Evolutionary conservation across 30 jellyfish, hydroid and myxozoan genomes (phyloP), one percentile per base, ranked within the genome.

Genomic region (Hydra vulgaris): DNA sequence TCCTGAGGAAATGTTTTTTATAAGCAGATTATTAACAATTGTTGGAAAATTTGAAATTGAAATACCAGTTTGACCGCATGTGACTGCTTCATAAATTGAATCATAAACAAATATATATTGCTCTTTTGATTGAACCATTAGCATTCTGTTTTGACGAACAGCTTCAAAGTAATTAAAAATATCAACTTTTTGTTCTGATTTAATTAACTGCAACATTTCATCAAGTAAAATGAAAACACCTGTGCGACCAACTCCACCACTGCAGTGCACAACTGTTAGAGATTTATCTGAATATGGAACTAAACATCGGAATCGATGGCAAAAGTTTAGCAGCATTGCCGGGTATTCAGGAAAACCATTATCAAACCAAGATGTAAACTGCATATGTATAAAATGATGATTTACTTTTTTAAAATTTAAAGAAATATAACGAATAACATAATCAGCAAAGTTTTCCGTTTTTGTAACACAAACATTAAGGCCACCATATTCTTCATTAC

Each of bases 211-310:
- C 71, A 91, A 81, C 86, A 82, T 83, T 1, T 92, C 90, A 81
- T 91, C 96, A 61, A 91, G 26, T 16, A 93, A 88, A 27, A 91
- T 79, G 87, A 75, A 91, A 0, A 96, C 74, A 1, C 98, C 98
- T 0, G 98, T 86, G 18, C 98, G 83, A 15, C 98, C 98, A 7
- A 91, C 98, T 24, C 98, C 98, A 74, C 96, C 98, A 73, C 98
- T 91, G 95, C 98, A 91, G 70, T 91, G 98, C 7, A 91, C 98
- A 22, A 91, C 74, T n/a, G 84, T 77, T 5, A 90, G 95, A 19
- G 76, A 53, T 7, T 92, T 91, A 79, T 82, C 19, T 53, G 87
- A 95, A 5, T 89, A 85, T 8, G 84, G 74, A 22, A 78, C 77
- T 25, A 81, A 87, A 15, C 91, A 52, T n/a, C 96, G 91, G 66